Evolutionary conservation across 2,113 vertebrate species (phyloP).

Genomic region (Lophotis ruficrista): DNA sequence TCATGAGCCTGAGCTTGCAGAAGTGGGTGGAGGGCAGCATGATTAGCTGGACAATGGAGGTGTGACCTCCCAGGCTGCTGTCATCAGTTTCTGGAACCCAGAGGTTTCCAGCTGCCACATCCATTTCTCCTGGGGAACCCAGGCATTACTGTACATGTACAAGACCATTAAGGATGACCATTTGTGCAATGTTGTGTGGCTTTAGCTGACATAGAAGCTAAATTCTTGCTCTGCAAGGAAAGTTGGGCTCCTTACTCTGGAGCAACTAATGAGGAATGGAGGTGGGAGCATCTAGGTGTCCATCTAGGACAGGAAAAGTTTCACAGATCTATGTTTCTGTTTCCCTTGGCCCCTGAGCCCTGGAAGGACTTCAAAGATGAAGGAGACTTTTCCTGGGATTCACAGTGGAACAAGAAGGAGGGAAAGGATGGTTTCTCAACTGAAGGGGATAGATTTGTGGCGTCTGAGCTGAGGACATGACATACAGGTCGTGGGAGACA

Average conservation of each 20-base stretch:
- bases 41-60: neutral
- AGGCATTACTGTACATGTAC: neutral
- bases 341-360: neutral
- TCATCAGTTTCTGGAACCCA: neutral
- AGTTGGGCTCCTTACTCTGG: neutral
- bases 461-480: neutral
- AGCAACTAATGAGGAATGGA: neutral
- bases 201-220: neutral
- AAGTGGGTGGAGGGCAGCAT: fast-evolving
- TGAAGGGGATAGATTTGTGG: neutral
- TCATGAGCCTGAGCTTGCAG: neutral
- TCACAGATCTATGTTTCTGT: neutral
- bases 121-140: neutral
- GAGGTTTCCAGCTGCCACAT: neutral
- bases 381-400: neutral
- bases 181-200: neutral
- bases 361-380: neutral
- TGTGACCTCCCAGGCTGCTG: neutral
- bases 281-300: neutral
- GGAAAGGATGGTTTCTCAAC: neutral
- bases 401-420: neutral
- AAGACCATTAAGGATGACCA: neutral
- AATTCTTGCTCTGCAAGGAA: neutral
- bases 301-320: neutral
- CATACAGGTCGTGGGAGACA: neutral